A percentile compares a stretch with the other conserved stretches of the same genome.
These are phyloP conservation scores for Thelaira solivaga DNA, from an alignment of 2,888 invertebrate genomes.

Conservation along the genomic window DNA sequence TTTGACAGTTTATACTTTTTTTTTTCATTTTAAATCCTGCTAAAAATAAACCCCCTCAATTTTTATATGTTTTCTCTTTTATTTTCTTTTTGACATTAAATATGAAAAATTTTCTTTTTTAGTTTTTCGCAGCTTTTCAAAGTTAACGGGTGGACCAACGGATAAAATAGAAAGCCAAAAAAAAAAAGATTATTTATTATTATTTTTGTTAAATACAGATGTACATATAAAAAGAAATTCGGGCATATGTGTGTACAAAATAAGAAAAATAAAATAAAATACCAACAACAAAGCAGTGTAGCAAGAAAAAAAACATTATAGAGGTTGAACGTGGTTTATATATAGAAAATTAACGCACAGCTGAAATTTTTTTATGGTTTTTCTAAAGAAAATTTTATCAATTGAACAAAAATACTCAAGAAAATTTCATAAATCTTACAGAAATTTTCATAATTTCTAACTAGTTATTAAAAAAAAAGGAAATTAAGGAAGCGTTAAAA, in stretches of 20 bases:
- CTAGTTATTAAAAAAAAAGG: neutral
- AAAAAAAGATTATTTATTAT: conserved; percentile 27
- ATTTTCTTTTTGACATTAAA: neutral
- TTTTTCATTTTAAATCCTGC: conserved; percentile 19
- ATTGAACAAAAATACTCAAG: conserved; percentile 44
- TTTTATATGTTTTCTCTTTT: conserved; percentile 3
- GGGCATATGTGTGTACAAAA: conserved; percentile 65
- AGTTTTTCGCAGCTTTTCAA: conserved; percentile 73
- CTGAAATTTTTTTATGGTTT: conserved; percentile 64
- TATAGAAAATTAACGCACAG: conserved; percentile 75
- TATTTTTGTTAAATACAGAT: too few species aligned
- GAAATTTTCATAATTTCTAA: conserved; percentile 1
- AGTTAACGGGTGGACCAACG: conserved; percentile 67
- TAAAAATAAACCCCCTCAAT: conserved; percentile 46
- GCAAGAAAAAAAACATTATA: conserved; percentile 51
- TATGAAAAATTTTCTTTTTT: conserved; percentile 41
- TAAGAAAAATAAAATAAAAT: neutral
- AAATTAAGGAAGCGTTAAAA: conserved; percentile 28
- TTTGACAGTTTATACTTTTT: conserved; percentile 49
- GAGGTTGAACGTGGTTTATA: conserved; percentile 67
- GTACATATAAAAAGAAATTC: conserved; percentile 48
- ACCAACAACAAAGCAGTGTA: conserved; percentile 39
- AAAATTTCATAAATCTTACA: neutral
- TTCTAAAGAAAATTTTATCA: conserved; percentile 53
- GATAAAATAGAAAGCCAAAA: neutral